These are phyloP conservation scores for Brachyopa scutellaris DNA, from an alignment of 2,888 invertebrate species.

Conservation along the genomic window DNA sequence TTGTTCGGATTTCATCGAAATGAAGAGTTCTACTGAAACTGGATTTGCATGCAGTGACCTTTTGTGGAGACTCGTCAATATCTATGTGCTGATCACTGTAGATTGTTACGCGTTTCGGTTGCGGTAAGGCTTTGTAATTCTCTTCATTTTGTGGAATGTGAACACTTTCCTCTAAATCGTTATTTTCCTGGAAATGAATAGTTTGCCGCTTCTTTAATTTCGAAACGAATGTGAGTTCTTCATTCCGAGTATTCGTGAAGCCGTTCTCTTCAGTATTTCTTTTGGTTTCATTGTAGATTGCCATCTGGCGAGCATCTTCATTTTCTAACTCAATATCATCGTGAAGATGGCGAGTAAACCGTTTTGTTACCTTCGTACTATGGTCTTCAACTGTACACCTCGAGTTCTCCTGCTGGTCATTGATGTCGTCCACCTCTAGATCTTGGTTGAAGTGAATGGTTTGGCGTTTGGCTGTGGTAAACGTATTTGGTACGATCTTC, in stretches of 20 bases:
- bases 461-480: not conserved
- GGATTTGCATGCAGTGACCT: slow-evolving; percentile 22
- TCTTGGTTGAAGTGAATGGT: slow-evolving; percentile 16
- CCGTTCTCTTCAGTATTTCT: slow-evolving; percentile 19
- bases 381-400: no score
- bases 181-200: not conserved
- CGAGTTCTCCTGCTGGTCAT: not conserved
- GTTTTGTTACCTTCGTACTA: not conserved
- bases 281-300: slow-evolving; percentile 11
- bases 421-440: not conserved
- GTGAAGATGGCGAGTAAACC: not conserved
- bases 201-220: not conserved
- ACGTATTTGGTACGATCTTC: not conserved
- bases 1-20: slow-evolving; percentile 28
- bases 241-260: not conserved
- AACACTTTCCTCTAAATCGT: slow-evolving; percentile 12
- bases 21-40: slow-evolving; percentile 54
- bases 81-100: slow-evolving; percentile 10
- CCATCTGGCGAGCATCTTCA: not conserved
- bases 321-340: not conserved
- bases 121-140: not conserved
- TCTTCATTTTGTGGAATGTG: not conserved
- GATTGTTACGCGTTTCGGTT: slow-evolving; percentile 36
- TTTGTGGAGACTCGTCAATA: slow-evolving; percentile 25
- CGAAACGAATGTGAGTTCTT: not conserved